Conservation (phyloP, 1,140 invertebrate species). For the Lepidurus apus region DNA sequence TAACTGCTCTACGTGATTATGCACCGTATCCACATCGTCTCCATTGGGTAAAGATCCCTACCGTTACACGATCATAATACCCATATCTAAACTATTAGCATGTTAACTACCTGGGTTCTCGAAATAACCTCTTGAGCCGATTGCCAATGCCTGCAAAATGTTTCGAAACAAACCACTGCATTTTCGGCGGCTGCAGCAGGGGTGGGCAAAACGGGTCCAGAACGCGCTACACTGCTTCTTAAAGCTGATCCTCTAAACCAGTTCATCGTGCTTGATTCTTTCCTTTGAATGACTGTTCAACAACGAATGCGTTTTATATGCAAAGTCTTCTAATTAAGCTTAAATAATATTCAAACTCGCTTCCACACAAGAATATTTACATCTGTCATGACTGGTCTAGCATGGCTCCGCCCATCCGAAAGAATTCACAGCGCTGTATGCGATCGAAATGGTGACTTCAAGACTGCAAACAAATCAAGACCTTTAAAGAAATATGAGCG, state of each 20-base stretch:
- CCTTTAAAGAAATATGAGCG: too few relatives aligned
- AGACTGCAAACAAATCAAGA: too few relatives aligned
- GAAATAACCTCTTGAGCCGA: conserved; percentile 79
- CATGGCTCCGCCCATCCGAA: background rate
- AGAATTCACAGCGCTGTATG: too few relatives aligned
- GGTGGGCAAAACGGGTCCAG: conserved; percentile 37
- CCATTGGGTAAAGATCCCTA: conserved; percentile 50
- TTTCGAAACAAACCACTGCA: conserved; percentile 77
- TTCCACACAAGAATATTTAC: background rate
- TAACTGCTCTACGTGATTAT: conserved; percentile 89
- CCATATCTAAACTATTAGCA: background rate
- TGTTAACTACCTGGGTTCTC: conserved; percentile 53
- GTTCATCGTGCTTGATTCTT: conserved; percentile 38
- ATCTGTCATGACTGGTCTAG: conserved; percentile 8
- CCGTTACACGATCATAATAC: conserved; percentile 35
- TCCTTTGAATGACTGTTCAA: background rate
- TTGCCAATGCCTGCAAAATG: conserved; percentile 92
- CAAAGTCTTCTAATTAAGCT: background rate
- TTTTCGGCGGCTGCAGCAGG: conserved; percentile 56
- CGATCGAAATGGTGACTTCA: too few relatives aligned
- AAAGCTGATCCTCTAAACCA: conserved; percentile 41
- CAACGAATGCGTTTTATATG: background rate
- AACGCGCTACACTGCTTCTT: conserved; percentile 38
- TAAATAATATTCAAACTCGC: background rate
- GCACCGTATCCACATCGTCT: conserved; percentile 81